Conservation (phyloP, 2,113 vertebrate genomes). For the Oenanthe oenanthe region DNA sequence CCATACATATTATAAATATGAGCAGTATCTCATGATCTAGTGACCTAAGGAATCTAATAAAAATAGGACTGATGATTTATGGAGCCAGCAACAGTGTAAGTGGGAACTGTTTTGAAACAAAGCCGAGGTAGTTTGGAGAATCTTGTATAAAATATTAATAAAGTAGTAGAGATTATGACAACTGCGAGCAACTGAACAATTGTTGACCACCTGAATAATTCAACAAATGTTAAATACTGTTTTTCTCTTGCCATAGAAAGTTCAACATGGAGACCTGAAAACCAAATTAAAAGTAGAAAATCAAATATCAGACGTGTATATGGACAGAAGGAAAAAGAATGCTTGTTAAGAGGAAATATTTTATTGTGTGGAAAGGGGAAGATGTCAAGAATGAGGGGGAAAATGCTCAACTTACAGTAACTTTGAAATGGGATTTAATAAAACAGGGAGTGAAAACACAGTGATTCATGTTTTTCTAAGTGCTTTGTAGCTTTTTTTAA, state of each 20-base stretch:
- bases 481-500: not conserved
- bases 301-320: not conserved
- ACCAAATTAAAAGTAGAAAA: not conserved
- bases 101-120: not conserved
- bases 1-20: not conserved
- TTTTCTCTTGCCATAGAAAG: not conserved
- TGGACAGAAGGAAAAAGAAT: not conserved
- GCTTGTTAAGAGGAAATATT: not conserved
- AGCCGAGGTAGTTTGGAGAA: not conserved
- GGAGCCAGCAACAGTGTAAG: not conserved
- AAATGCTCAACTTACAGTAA: not conserved
- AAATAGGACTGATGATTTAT: not conserved
- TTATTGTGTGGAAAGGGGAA: not conserved
- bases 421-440: not conserved
- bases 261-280: not conserved
- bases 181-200: not conserved
- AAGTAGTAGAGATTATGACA: not conserved
- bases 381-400: not conserved
- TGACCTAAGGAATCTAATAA: not conserved
- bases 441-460: not conserved
- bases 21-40: not conserved
- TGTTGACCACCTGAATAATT: not conserved
- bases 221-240: not conserved
- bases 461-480: not conserved
- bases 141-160: not conserved